Conservation (phyloP, 2,888 invertebrate genomes). For the Nomada ruficornis region DNA sequence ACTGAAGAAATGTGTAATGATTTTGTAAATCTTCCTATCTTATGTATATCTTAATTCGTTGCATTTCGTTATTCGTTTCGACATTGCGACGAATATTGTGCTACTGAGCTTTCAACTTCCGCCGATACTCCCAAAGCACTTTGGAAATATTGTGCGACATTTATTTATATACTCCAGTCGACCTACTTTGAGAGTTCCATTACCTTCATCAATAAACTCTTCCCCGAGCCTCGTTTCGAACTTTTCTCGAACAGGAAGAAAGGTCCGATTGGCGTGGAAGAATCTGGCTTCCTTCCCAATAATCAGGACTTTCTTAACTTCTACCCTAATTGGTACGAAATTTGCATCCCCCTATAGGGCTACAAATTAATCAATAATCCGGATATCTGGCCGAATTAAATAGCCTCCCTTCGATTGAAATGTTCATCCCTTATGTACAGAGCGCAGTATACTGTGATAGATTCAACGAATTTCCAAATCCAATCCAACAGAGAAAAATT, state of each 20-base stretch:
- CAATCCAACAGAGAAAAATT: no score
- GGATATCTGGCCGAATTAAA: no score
- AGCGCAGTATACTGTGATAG: no score
- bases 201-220: slow-evolving; percentile 52
- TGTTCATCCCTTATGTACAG: no score
- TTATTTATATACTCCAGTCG: slow-evolving; percentile 47
- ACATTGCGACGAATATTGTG: slow-evolving; percentile 6
- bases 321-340: slow-evolving; percentile 11
- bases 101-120: slow-evolving; percentile 23
- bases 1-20: no score
- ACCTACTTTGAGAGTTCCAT: slow-evolving; percentile 49
- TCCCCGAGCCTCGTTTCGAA: slow-evolving; percentile 27
- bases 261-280: slow-evolving; percentile 31
- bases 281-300: slow-evolving; percentile 36
- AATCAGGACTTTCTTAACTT: slow-evolving; percentile 7
- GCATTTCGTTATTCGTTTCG: no score
- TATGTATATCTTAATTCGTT: no score
- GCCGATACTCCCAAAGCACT: slow-evolving; percentile 13
- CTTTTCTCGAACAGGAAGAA: slow-evolving; percentile 36
- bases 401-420: no score
- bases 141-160: slow-evolving; percentile 52
- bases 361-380: neutral
- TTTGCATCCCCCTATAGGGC: neutral
- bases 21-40: no score
- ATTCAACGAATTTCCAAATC: no score